phyloP scores from a whole-genome alignment of 2,113 vertebrate genomes.

The Chroicocephalus ridibundus region DNA sequence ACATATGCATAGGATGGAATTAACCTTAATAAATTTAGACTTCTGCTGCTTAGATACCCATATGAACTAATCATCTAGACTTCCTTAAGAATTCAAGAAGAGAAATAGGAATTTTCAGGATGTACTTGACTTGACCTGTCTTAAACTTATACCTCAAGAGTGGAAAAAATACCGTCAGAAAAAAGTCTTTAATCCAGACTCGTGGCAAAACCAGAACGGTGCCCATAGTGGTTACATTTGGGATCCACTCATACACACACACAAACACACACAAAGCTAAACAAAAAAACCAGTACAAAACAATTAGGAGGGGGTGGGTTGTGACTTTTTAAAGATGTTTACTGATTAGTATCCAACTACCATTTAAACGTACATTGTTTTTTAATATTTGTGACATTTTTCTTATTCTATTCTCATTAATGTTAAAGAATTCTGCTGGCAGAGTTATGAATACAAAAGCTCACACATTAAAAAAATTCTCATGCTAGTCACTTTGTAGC shows the following conservation, averaged over 20 bases:
- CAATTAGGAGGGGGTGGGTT: rapidly evolving
- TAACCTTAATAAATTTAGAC: not conserved
- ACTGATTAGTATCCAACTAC: not conserved
- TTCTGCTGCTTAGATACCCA: not conserved
- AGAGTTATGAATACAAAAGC: not conserved
- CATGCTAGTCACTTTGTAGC: not conserved
- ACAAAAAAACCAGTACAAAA: not conserved
- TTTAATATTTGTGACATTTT: not conserved
- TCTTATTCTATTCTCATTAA: not conserved
- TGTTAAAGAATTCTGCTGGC: not conserved
- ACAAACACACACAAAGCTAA: not conserved
- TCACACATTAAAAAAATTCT: not conserved
- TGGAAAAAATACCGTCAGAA: not conserved
- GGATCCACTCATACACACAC: not conserved
- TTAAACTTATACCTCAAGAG: not conserved
- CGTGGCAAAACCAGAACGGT: not conserved
- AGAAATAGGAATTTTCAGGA: not conserved
- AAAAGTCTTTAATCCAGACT: not conserved
- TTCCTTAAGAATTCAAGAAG: not conserved
- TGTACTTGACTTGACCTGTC: not conserved
- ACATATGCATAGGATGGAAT: not conserved
- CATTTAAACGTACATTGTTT: not conserved
- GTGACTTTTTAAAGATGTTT: not conserved
- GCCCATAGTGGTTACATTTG: not conserved
- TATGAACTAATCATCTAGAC: not conserved